Conservation (phyloP, 2,888 invertebrate genomes). For the Xestia rhomboidea region DNA sequence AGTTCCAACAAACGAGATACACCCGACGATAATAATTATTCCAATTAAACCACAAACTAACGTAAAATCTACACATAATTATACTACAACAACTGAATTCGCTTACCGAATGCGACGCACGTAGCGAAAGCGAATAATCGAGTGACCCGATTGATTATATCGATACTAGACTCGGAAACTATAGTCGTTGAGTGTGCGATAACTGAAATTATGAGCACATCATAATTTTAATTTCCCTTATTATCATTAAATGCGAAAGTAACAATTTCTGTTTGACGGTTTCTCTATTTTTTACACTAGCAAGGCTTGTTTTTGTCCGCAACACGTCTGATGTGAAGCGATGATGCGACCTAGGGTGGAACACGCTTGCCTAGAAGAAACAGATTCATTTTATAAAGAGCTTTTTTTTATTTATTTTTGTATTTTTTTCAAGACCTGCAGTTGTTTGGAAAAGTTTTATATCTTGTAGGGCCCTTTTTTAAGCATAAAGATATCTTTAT, state of each 20-base stretch:
- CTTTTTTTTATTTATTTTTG: no score
- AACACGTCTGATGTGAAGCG: background rate
- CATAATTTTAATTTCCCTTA: no score
- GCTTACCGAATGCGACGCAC: conserved; percentile 48
- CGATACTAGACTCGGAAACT: conserved; percentile 39
- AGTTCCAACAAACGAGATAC: background rate
- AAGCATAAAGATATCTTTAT: background rate
- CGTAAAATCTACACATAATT: conserved; percentile 29
- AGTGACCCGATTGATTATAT: conserved; percentile 70
- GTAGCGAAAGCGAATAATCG: conserved; percentile 64
- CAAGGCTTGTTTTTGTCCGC: no score
- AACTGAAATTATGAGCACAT: background rate
- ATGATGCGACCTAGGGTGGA: background rate
- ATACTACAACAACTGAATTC: background rate
- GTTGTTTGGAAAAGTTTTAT: background rate
- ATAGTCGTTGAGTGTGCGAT: background rate
- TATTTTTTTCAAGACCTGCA: no score
- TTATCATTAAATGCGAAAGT: background rate
- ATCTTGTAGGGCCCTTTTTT: background rate
- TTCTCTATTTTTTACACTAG: background rate
- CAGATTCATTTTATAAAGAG: background rate
- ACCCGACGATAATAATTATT: conserved; percentile 8
- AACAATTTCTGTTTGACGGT: background rate
- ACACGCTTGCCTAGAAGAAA: background rate
- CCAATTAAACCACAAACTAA: conserved; percentile 5